Percentiles rank a stretch among this genome's conserved stretches.
These are phyloP conservation scores for Platerodrilus igneus DNA, from an alignment of 2,888 invertebrate species.

Conservation along the genomic window DNA sequence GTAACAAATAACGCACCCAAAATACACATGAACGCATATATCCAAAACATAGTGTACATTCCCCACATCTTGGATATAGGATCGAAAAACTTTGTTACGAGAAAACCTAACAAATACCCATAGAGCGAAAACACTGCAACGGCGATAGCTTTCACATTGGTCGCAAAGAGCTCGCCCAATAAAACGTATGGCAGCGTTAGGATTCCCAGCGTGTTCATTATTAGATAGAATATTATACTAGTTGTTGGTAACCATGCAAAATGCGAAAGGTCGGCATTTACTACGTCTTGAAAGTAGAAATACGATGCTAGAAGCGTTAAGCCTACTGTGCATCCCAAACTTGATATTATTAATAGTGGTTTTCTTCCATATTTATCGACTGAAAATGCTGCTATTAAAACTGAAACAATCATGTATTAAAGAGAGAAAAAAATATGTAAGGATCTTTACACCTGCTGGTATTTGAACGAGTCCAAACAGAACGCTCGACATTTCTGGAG, in stretches of 20 bases:
- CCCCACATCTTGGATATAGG: constrained; percentile 54
- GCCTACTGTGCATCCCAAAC: too few species aligned
- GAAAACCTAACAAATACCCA: constrained; percentile 54
- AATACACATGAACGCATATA: constrained; percentile 54
- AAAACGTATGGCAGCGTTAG: constrained; percentile 58
- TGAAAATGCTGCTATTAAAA: too few species aligned
- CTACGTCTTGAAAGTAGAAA: too few species aligned
- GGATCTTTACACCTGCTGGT: too few species aligned
- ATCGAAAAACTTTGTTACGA: constrained; percentile 57
- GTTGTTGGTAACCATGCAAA: constrained; percentile 53
- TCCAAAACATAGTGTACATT: constrained; percentile 56
- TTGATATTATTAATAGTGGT: too few species aligned
- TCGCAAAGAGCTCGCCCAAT: constrained; percentile 60
- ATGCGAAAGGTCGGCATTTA: too few species aligned
- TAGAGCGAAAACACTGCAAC: constrained; percentile 56
- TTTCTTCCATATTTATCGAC: too few species aligned
- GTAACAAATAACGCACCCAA: constrained; percentile 54
- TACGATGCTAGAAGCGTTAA: too few species aligned
- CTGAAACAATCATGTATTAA: too few species aligned
- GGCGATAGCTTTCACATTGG: constrained; percentile 58
- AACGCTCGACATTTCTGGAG: too few species aligned
- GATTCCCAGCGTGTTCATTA: constrained; percentile 56
- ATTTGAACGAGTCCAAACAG: too few species aligned
- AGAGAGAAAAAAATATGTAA: too few species aligned
- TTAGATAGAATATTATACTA: constrained; percentile 55